Conservation (phyloP, 2,113 vertebrate species). For the Oophaga pumilio region DNA sequence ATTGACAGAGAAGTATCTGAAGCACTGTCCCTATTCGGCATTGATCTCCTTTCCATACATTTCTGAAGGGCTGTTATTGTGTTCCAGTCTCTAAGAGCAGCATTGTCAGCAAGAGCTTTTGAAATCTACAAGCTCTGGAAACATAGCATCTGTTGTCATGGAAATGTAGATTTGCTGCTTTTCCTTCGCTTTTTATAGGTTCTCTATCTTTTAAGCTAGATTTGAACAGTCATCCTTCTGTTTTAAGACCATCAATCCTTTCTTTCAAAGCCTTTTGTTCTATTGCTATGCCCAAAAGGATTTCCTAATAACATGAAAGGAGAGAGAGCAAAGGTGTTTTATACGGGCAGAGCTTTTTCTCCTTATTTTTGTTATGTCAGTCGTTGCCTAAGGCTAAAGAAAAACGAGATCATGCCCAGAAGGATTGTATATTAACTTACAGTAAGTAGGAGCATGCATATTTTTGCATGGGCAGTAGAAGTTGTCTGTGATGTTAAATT, state of each 20-base stretch:
- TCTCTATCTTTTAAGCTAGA: slow-evolving; percentile 64
- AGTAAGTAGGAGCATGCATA: slow-evolving; percentile 22
- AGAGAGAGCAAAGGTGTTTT: slow-evolving; percentile 45
- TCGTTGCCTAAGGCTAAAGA: slow-evolving; percentile 46
- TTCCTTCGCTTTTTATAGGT: slow-evolving; percentile 70
- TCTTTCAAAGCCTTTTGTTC: slow-evolving; percentile 59
- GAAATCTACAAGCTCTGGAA: slow-evolving; percentile 65
- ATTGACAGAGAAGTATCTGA: not conserved
- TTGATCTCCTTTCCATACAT: not conserved
- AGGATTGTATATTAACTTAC: slow-evolving; percentile 25
- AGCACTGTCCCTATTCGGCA: not conserved
- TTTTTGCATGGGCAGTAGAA: slow-evolving; percentile 16
- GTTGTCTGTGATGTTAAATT: not conserved
- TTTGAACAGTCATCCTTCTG: slow-evolving; percentile 62
- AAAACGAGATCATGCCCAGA: slow-evolving; percentile 27
- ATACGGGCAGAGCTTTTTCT: slow-evolving; percentile 5
- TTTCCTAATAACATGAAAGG: slow-evolving; percentile 57
- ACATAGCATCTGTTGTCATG: slow-evolving; percentile 73
- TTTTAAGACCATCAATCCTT: slow-evolving; percentile 61
- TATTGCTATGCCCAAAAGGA: slow-evolving; percentile 44
- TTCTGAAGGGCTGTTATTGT: not conserved
- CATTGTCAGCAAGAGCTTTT: slow-evolving; percentile 57
- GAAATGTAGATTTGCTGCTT: slow-evolving; percentile 66
- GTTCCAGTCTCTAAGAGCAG: not conserved
- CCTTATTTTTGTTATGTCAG: slow-evolving; percentile 38